A percentile compares a stretch with the other conserved stretches of the same genome.
These are phyloP conservation scores for Deilephila elpenor DNA, from an alignment of 2,888 invertebrate species.

Conservation along the genomic window DNA sequence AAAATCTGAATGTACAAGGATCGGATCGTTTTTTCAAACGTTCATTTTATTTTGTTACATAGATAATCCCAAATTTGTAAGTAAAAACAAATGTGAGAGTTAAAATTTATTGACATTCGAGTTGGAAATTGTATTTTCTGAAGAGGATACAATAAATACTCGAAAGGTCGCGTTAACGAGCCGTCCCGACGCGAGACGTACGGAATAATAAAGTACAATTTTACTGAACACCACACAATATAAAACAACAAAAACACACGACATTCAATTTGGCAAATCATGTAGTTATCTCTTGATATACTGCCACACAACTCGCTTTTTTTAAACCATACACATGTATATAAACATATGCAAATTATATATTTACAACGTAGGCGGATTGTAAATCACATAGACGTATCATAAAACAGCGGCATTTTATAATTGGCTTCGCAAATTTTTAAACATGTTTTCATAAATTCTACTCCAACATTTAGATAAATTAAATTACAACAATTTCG, in stretches of 20 bases:
- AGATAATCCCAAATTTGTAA: slow-evolving; percentile 40
- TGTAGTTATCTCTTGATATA: slow-evolving; percentile 48
- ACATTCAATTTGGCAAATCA: slow-evolving; percentile 62
- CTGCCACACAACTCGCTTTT: slow-evolving; percentile 38
- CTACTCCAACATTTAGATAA: too few relatives aligned
- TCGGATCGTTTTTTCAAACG: neutral
- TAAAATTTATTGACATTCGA: slow-evolving; percentile 73
- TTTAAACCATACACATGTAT: neutral
- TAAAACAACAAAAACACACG: slow-evolving; percentile 61
- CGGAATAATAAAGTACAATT: slow-evolving; percentile 79
- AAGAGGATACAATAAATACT: slow-evolving; percentile 83
- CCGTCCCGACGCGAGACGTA: slow-evolving; percentile 70
- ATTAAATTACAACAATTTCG: too few relatives aligned
- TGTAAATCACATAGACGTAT: neutral
- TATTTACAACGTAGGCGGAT: slow-evolving; percentile 1
- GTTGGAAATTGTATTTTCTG: slow-evolving; percentile 82
- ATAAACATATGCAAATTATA: slow-evolving; percentile 1
- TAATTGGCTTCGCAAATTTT: slow-evolving; percentile 41
- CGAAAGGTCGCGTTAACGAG: slow-evolving; percentile 83
- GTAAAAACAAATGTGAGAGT: slow-evolving; percentile 59
- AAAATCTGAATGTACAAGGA: neutral
- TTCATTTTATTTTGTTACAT: slow-evolving; percentile 27
- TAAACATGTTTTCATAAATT: neutral
- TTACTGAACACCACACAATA: slow-evolving; percentile 69
- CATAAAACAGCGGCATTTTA: slow-evolving; percentile 7